Percentiles rank a stretch among this genome's conserved stretches.
These are phyloP conservation scores for Festucalex cinctus DNA, from an alignment of 2,113 vertebrate species.

Conservation along the genomic window DNA sequence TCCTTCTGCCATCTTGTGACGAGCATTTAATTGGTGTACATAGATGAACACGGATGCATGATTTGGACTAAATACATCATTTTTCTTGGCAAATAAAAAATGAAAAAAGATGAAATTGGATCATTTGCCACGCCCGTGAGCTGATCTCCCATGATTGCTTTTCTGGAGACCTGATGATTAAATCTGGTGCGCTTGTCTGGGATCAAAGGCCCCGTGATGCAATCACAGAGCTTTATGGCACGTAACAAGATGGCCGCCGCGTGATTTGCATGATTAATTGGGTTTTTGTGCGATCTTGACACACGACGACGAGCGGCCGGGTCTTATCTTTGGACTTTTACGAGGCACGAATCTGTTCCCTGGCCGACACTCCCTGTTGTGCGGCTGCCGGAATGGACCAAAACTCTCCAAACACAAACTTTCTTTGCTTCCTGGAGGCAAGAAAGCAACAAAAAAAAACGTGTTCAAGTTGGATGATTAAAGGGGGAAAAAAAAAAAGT, in stretches of 20 bases:
- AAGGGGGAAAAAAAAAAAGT: not conserved
- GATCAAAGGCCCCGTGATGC: conserved; percentile 62
- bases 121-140: not conserved
- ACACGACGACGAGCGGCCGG: not conserved
- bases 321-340: conserved; percentile 6
- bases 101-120: not conserved
- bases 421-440: not conserved
- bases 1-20: not conserved
- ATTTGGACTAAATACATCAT: not conserved
- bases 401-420: not conserved
- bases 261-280: conserved; percentile 49
- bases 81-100: no score
- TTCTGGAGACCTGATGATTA: conserved; percentile 30
- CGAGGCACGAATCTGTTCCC: not conserved
- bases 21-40: not conserved
- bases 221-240: conserved; percentile 55
- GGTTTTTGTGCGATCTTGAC: conserved; percentile 9
- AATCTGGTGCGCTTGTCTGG: conserved; percentile 33
- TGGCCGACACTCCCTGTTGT: conserved; percentile 7
- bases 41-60: not conserved
- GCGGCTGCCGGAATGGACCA: not conserved
- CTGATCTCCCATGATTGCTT: no score
- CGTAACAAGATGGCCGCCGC: conserved; percentile 6
- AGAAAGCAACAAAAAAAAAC: not conserved
- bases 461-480: not conserved